Evolutionary conservation across 2,797 vertebrate genomes (phyloP), one percentile per base, ranked within the genome.

Genomic region (Megaceryle alcyon): DNA sequence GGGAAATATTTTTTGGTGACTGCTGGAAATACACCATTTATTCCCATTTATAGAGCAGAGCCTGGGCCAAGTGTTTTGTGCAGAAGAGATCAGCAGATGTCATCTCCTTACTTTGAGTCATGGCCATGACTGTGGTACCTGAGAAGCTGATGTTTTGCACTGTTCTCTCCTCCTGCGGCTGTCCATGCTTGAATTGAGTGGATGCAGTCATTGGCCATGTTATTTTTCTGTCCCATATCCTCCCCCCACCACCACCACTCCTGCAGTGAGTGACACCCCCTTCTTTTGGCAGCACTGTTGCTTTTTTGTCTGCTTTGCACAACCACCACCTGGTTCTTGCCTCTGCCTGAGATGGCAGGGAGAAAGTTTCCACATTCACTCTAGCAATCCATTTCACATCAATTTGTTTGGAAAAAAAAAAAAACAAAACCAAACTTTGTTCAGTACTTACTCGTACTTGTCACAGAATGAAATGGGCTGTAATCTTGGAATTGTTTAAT

Each of bases 21-120:
- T 84, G 86, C 82, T 87, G 75, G 83, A 82, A 90, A 71, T 43
- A 5, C 53, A 35, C 33, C 21, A 26, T 92, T 95, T 95, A 87
- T 92, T 92, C 69, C 60, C 1, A 0, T 75, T 75, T 92, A 41
- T 93, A 73, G 90, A 82, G 71, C 81, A 96, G 86, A 94, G 49
- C 57, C 3, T 57, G 86, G 68, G 60, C 53, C 72, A 77, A 65
- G 66, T 33, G 44, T 46, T 87, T 57, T 88, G 61, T 82, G 68
- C 80, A 4, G 92, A 94, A 93, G 83, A 91, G 86, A 61, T 90
- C 88, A 68, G 79, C 94, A 92, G 92, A 76, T 53, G 91, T 37
- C 83, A 44, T 44, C 69, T 96, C 70, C 76, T 64, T 82, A 12
- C 82, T 84, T 44, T 78, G 91, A 79, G 70, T 84, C 82, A 8